Percentiles rank a stretch among this genome's conserved stretches.
Evolutionary conservation across 2,113 vertebrate species (phyloP).

Genomic region (Cyanoderma ruficeps): DNA sequence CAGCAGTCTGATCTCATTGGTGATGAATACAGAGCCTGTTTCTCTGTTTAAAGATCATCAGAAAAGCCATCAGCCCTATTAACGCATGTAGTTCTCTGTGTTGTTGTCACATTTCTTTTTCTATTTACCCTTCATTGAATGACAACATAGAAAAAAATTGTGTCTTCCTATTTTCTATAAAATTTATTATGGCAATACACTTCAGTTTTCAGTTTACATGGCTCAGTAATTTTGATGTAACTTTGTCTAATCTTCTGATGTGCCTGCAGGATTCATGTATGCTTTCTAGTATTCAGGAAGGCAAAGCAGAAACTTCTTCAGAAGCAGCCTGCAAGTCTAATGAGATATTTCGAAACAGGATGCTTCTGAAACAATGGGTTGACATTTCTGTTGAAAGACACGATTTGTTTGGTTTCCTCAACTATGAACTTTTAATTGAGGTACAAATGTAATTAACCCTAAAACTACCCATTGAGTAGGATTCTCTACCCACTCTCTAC

Average conservation of each 20-base stretch:
- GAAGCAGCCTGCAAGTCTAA: not conserved
- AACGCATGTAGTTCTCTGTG: not conserved
- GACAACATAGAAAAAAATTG: not conserved
- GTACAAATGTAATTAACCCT: not conserved
- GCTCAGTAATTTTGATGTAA: not conserved
- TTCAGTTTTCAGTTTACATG: not conserved
- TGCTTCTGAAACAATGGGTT: not conserved
- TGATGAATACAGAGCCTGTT: slow-evolving; percentile 12
- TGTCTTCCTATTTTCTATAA: not conserved
- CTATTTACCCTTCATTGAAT: not conserved
- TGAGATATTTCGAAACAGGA: not conserved
- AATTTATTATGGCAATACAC: not conserved
- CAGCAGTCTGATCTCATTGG: slow-evolving; percentile 2
- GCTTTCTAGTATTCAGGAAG: not conserved
- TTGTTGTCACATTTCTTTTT: not conserved
- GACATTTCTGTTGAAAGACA: not conserved
- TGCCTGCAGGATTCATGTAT: not conserved
- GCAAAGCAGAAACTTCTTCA: not conserved
- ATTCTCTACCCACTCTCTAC: too few species aligned
- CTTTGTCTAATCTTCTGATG: not conserved
- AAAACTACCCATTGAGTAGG: not conserved
- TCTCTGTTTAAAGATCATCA: slow-evolving; percentile 30
- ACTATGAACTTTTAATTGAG: not conserved
- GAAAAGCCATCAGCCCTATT: slow-evolving; percentile 25
- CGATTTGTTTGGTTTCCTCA: not conserved